These are phyloP conservation scores for Vesta saturnalis DNA, from an alignment of 2,888 invertebrate genomes.

Conservation along the genomic window DNA sequence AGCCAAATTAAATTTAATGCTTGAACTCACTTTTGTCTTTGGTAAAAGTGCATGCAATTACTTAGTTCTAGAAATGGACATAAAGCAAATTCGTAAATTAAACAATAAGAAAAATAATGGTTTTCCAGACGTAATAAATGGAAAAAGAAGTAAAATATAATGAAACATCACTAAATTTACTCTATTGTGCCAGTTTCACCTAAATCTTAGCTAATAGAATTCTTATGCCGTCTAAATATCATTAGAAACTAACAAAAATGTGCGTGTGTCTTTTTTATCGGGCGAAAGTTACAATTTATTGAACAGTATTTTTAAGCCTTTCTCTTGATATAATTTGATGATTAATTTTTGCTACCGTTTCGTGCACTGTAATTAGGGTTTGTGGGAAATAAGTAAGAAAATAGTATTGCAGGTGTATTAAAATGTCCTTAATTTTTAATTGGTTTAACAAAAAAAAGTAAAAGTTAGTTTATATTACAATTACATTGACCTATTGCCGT, in stretches of 20 bases:
- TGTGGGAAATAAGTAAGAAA: too few species aligned
- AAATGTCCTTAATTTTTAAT: too few species aligned
- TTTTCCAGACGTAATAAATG: not conserved
- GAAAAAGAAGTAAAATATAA: not conserved
- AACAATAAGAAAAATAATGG: not conserved
- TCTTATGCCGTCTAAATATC: not conserved
- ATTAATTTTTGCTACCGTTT: conserved; percentile 4
- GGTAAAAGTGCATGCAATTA: not conserved
- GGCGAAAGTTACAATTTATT: not conserved
- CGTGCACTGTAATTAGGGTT: too few species aligned
- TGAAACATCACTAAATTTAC: not conserved
- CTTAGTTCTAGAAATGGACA: not conserved
- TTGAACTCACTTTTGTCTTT: not conserved
- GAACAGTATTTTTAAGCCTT: not conserved
- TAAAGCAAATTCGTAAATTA: not conserved
- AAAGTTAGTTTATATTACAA: not conserved
- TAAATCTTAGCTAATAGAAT: not conserved
- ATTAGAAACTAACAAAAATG: not conserved
- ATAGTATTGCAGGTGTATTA: too few species aligned
- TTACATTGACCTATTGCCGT: not conserved
- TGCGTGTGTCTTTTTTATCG: not conserved
- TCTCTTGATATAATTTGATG: not conserved
- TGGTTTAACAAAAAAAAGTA: not conserved
- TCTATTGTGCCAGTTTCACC: not conserved
- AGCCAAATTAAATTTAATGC: not conserved